Evolutionary conservation across 2,797 vertebrate genomes (phyloP), one percentile per base, ranked within the genome.

Genomic region (Ataeniobius toweri): DNA sequence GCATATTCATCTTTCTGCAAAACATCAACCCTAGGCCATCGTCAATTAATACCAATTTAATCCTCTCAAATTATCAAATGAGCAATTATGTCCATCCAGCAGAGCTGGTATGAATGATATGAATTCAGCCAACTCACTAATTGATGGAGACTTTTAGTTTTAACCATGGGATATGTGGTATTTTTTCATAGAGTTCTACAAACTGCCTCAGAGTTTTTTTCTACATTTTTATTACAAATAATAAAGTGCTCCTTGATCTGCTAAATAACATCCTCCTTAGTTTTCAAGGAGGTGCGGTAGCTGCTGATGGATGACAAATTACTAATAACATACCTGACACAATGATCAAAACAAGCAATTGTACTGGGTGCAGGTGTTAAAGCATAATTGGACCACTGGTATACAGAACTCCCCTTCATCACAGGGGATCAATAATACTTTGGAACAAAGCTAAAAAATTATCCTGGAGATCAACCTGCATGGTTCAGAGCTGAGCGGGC

Each of bases 351-450:
- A 88, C 84, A 92, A 92, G 93, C 84, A 83, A 90, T 79, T 82
- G 78, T 51, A 71, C 78, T 44, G 74, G 79, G 88, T 87, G 74
- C 82, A 81, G 81, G 82, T 89, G 88, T 88, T 84, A 80, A 89
- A 84, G 73, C 79, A 68, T 92, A 93, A 91, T 93, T 92, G 85
- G 84, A 78, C 78, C 56, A 69, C 88, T 83, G 76, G 81, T 90
- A 20, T 9, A 86, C 77, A 80, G 74, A 82, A 70, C 88, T 88
- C 82, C 80, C 87, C 92, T 94, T 92, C 86, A 93, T 93, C 93
- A 90, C 59, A 48, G 85, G 69, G 83, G 86, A 94, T 95, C 92
- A 90, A 95, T 94, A 94, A 87, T 89, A 83, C 89, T 65, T 72
- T 71, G 69, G 90, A 92, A 86, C 83, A 76, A 91, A 87, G 79